Evolutionary conservation across 2,113 vertebrate species (phyloP).

Genomic region (Pao palembangensis): DNA sequence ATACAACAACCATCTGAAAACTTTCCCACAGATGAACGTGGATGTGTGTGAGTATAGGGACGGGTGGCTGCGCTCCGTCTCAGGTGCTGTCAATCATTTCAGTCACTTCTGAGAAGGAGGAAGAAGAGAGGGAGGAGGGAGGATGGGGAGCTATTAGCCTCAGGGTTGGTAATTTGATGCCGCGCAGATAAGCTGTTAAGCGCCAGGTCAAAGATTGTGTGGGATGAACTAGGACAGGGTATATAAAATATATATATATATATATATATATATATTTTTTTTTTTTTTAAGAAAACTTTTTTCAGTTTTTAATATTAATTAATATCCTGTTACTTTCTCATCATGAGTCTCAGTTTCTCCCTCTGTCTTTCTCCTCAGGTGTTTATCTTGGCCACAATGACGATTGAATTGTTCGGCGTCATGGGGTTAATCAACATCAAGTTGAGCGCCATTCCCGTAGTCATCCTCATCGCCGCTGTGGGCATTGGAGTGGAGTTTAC

Average conservation of each 20-base stretch:
- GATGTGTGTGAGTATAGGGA: constrained; percentile 9
- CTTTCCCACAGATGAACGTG: neutral
- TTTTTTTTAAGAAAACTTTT: constrained; percentile 2
- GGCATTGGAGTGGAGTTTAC: constrained; percentile 98
- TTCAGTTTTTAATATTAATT: neutral
- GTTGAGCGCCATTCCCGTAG: constrained; percentile 95
- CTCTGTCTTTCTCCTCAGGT: constrained; percentile 72
- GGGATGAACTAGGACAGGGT: constrained; percentile 32
- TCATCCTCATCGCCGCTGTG: constrained; percentile 95
- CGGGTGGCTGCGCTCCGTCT: constrained; percentile 25
- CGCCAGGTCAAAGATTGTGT: constrained; percentile 50
- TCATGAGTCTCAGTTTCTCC: neutral
- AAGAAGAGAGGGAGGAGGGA: constrained; percentile 5
- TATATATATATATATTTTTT: neutral
- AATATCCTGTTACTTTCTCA: neutral
- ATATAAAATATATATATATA: neutral
- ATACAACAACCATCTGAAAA: too few relatives aligned
- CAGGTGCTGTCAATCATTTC: constrained; percentile 51
- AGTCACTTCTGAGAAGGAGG: constrained; percentile 36
- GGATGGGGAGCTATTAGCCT: constrained; percentile 28
- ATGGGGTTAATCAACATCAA: constrained; percentile 99
- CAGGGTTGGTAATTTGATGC: constrained; percentile 62
- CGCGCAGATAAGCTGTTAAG: constrained; percentile 48
- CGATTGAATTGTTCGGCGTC: constrained; percentile 95
- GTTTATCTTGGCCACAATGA: constrained; percentile 94